A percentile compares a stretch with the other conserved stretches of the same genome.
Evolutionary conservation across 2,888 invertebrate species (phyloP).

Genomic region (Nysson spinosus): DNA sequence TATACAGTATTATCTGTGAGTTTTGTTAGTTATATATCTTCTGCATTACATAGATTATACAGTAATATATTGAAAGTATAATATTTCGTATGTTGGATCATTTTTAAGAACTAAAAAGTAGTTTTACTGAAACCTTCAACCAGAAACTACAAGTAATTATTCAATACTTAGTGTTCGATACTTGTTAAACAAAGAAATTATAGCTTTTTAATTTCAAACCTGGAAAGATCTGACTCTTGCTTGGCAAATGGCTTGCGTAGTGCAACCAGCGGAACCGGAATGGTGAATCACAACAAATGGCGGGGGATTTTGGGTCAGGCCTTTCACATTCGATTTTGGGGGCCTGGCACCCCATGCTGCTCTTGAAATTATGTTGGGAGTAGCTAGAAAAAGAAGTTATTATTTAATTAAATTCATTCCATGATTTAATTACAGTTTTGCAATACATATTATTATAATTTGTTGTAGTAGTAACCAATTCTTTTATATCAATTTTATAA

Average conservation of each 20-base stretch:
- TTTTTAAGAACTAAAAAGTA: too few relatives aligned
- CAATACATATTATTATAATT: too few relatives aligned
- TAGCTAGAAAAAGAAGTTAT: conserved; percentile 43
- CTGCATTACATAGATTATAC: too few relatives aligned
- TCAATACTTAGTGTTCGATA: background rate
- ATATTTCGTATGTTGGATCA: too few relatives aligned
- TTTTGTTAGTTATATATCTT: too few relatives aligned
- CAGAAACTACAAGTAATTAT: background rate
- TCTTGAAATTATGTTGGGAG: conserved; percentile 72
- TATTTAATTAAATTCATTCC: too few relatives aligned
- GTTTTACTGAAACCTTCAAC: too few relatives aligned
- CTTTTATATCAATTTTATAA: too few relatives aligned
- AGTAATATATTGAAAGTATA: too few relatives aligned
- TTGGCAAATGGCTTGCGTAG: conserved; percentile 71
- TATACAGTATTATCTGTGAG: background rate
- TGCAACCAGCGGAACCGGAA: conserved; percentile 73
- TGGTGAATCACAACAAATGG: conserved; percentile 78
- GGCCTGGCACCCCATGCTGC: conserved; percentile 75
- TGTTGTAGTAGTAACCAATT: too few relatives aligned
- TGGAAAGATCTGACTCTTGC: conserved; percentile 75
- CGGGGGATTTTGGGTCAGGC: conserved; percentile 65
- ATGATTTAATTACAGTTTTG: too few relatives aligned
- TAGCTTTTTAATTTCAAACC: conserved; percentile 39
- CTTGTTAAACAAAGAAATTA: background rate
- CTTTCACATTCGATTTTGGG: conserved; percentile 39